Evolutionary conservation across 2,113 vertebrate genomes (phyloP).

Genomic region (Odontophorus gujanensis): DNA sequence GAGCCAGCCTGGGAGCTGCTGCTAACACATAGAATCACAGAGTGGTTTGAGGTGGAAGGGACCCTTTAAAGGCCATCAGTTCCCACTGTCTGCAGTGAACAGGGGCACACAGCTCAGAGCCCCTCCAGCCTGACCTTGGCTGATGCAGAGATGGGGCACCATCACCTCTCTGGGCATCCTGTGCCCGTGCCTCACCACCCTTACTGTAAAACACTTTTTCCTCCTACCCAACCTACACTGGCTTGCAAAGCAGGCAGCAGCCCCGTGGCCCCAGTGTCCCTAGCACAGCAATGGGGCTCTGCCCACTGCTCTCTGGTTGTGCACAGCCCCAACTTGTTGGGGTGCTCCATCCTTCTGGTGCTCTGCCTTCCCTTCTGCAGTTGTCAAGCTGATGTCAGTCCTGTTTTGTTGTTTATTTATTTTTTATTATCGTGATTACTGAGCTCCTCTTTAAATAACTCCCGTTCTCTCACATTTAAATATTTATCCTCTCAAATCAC

Average conservation of each 20-base stretch:
- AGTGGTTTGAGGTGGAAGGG: background rate
- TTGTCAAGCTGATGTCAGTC: background rate
- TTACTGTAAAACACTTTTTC: background rate
- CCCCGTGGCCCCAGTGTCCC: background rate
- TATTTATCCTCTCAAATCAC: slow-evolving; percentile 46
- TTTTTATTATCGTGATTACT: background rate
- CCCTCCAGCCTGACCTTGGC: background rate
- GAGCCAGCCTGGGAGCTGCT: background rate
- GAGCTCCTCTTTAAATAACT: slow-evolving; percentile 25
- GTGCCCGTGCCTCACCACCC: too few relatives aligned
- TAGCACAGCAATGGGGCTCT: too few relatives aligned
- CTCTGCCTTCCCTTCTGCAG: background rate
- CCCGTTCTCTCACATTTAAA: background rate
- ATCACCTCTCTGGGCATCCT: background rate
- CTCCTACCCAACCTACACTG: background rate
- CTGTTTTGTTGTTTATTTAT: background rate
- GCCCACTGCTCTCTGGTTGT: background rate
- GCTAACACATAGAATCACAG: background rate
- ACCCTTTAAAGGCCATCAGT: background rate
- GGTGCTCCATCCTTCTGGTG: background rate
- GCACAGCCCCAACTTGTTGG: background rate
- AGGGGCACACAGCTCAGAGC: background rate
- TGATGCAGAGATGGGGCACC: background rate
- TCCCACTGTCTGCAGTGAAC: background rate
- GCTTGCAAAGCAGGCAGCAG: background rate